Evolutionary conservation across 2,113 vertebrate genomes (phyloP).

Genomic region (Sorex araneus): DNA sequence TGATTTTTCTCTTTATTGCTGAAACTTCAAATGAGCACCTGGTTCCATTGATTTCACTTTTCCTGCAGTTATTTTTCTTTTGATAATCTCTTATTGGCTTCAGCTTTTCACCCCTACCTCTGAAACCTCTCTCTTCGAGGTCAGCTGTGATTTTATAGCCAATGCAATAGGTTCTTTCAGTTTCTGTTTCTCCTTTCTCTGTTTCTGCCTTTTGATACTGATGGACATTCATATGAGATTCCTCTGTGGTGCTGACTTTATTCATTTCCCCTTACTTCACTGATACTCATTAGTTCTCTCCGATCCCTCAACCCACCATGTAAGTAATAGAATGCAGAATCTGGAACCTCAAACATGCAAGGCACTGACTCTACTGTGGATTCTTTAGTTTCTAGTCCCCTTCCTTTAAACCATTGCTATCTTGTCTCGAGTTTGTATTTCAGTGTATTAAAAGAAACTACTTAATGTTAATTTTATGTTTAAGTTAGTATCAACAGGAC

Average conservation of each 20-base stretch:
- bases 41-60: slow-evolving; percentile 62
- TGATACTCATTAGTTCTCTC: slow-evolving; percentile 43
- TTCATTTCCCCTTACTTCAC: neutral
- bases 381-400: neutral
- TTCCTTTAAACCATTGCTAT: neutral
- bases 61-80: slow-evolving; percentile 32
- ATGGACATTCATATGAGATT: neutral
- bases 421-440: slow-evolving; percentile 62
- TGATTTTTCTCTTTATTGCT: slow-evolving; percentile 10
- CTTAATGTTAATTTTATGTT: slow-evolving; percentile 67
- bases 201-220: slow-evolving; percentile 15
- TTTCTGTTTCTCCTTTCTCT: slow-evolving; percentile 30
- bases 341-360: too few relatives aligned
- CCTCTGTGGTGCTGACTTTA: neutral
- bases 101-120: slow-evolving; percentile 24
- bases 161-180: slow-evolving; percentile 5
- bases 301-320: neutral
- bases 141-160: slow-evolving; percentile 44
- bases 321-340: too few relatives aligned
- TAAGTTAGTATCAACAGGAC: slow-evolving; percentile 56
- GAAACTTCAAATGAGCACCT: slow-evolving; percentile 28
- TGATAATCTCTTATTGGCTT: slow-evolving; percentile 16
- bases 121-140: slow-evolving; percentile 34
- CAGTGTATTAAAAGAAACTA: slow-evolving; percentile 52
- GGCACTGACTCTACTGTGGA: too few relatives aligned